These are phyloP conservation scores for Orientallactaga sibirica DNA, from an alignment of 2,797 vertebrate species.

Conservation along the genomic window DNA sequence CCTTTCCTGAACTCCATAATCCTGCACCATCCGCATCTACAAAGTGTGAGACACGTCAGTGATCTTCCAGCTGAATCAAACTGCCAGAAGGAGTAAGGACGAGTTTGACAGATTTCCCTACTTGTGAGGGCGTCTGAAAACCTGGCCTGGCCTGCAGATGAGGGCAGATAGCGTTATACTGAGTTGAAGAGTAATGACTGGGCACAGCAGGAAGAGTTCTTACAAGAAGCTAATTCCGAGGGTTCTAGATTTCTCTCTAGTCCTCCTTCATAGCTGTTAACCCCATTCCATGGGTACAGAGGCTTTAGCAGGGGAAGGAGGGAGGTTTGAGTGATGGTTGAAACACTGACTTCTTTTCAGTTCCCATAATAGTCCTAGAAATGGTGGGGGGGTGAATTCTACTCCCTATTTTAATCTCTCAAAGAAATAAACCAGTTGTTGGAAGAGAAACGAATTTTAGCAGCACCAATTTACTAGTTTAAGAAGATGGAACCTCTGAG, in stretches of 20 bases:
- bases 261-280: background rate
- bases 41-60: background rate
- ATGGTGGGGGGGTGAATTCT: background rate
- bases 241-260: background rate
- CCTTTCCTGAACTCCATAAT: too few species aligned
- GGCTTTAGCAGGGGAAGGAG: background rate
- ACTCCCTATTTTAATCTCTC: background rate
- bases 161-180: conserved; percentile 27
- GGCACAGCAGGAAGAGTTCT: background rate
- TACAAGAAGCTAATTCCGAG: background rate
- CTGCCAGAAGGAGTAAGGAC: background rate
- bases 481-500: background rate
- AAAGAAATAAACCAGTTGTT: conserved; percentile 5
- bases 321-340: background rate
- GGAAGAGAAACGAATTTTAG: conserved; percentile 2
- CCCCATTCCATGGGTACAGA: background rate
- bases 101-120: conserved; percentile 5
- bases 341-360: conserved; percentile 9
- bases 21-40: background rate
- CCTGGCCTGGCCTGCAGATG: background rate
- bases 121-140: background rate
- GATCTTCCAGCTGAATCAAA: conserved; percentile 7
- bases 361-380: conserved; percentile 22
- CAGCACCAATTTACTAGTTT: background rate
- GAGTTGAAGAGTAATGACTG: conserved; percentile 3